phyloP scores from a whole-genome alignment of 1,140 invertebrate genomes.

The Mya arenaria region DNA sequence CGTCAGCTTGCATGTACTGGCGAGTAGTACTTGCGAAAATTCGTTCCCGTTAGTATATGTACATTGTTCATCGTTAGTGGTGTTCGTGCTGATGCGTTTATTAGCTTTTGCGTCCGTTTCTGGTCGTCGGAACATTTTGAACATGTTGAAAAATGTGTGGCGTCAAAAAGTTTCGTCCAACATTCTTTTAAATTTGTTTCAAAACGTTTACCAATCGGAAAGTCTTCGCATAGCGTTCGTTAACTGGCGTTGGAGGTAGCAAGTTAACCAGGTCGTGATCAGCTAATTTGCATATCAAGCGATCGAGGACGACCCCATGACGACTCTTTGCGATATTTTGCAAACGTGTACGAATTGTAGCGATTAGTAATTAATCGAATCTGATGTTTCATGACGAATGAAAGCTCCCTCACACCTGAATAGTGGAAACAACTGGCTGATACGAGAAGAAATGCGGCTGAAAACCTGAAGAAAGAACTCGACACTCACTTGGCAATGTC shows the following conservation, averaged over 20 bases:
- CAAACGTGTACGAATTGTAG: neutral
- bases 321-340: neutral
- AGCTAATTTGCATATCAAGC: constrained; percentile 12
- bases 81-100: constrained; percentile 7
- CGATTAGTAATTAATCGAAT: no score
- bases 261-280: neutral
- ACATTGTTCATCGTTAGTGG: constrained; percentile 4
- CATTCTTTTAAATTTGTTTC: constrained; percentile 11
- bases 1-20: no score
- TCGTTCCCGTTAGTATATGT: constrained; percentile 16
- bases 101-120: constrained; percentile 2
- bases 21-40: neutral
- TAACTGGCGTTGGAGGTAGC: neutral
- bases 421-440: no score
- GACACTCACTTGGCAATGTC: no score
- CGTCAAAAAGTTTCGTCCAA: neutral
- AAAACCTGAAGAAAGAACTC: no score
- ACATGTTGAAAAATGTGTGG: constrained; percentile 12
- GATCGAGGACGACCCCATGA: neutral
- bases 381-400: no score
- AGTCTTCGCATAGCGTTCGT: constrained; percentile 14
- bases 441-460: no score
- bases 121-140: neutral
- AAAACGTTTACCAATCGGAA: constrained; percentile 4
- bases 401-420: no score